phyloP scores from a whole-genome alignment of 2,888 invertebrate genomes.

The Dermolepida albohirtum region DNA sequence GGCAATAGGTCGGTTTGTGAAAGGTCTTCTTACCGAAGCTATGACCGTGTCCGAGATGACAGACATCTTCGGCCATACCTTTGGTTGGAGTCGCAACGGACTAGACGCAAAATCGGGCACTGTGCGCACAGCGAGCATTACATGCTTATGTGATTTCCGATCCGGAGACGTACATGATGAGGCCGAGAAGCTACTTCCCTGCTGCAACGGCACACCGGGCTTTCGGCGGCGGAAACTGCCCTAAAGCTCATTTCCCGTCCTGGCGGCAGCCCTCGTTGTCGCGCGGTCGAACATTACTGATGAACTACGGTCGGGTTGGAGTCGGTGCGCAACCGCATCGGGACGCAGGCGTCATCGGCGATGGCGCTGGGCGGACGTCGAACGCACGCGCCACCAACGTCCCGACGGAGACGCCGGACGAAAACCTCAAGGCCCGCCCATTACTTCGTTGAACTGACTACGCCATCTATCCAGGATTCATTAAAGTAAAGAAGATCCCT shows the following conservation, averaged over 20 bases:
- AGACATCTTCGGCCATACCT: conserved; percentile 35
- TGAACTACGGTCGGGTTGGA: conserved; percentile 26
- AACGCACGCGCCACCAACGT: conserved; percentile 37
- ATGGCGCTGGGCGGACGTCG: conserved; percentile 24
- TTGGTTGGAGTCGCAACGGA: conserved; percentile 32
- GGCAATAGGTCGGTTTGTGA: conserved; percentile 99
- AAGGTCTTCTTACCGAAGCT: conserved; percentile 99
- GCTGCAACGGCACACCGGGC: conserved; percentile 42
- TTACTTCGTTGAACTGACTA: conserved; percentile 39
- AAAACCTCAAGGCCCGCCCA: conserved; percentile 48
- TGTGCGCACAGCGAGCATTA: conserved; percentile 22
- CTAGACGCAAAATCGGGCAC: conserved; percentile 21
- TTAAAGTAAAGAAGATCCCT: conserved; percentile 1
- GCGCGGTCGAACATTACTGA: conserved; percentile 50
- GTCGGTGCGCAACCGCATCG: conserved; percentile 19
- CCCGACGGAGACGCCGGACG: conserved; percentile 21
- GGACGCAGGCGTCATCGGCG: conserved; percentile 15
- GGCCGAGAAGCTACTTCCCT: conserved; percentile 58
- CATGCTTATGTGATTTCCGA: conserved; percentile 69
- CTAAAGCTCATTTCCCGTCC: conserved; percentile 62
- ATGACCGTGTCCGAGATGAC: conserved; percentile 78
- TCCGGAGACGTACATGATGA: conserved; percentile 71
- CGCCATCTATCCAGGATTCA: conserved; percentile 40
- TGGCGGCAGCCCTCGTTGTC: conserved; percentile 49
- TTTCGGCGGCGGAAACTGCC: conserved; percentile 9